Evolutionary conservation across 2,888 invertebrate species (phyloP).

Genomic region (Hydriomena furcata): DNA sequence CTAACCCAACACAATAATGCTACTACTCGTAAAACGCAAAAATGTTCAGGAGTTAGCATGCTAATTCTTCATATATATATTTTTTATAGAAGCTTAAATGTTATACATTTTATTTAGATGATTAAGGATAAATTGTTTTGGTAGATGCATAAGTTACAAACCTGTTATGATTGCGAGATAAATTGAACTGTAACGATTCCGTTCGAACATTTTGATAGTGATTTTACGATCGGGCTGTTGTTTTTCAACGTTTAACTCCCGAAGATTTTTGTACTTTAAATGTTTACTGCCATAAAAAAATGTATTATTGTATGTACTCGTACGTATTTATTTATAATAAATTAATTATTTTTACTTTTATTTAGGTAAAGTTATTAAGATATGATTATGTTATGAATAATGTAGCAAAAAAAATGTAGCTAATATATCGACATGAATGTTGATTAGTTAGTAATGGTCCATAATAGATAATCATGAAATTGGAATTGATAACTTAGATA

Average conservation of each 20-base stretch:
- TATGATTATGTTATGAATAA: conserved; percentile 6
- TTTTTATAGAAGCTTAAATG: conserved; percentile 29
- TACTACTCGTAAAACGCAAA: conserved; percentile 23
- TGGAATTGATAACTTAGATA: conserved; percentile 54
- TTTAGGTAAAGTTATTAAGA: not conserved
- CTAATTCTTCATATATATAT: conserved; percentile 20
- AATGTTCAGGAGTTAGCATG: conserved; percentile 22
- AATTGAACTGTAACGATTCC: conserved; percentile 28
- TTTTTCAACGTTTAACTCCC: conserved; percentile 15
- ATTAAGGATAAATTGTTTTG: conserved; percentile 17
- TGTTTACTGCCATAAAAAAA: conserved; percentile 8
- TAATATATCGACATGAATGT: conserved; percentile 21
- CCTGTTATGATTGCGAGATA: conserved; percentile 13
- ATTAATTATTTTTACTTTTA: conserved; percentile 4
- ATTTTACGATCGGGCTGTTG: conserved; percentile 23
- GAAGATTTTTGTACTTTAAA: conserved; percentile 22
- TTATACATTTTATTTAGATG: conserved; percentile 19
- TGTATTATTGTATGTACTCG: conserved; percentile 1
- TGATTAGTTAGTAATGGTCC: conserved; percentile 29
- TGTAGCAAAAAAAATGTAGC: too few species aligned
- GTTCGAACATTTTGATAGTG: conserved; percentile 30
- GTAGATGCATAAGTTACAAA: conserved; percentile 14
- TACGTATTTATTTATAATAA: conserved; percentile 10
- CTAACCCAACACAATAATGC: conserved; percentile 20
- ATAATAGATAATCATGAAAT: conserved; percentile 30